These are phyloP conservation scores for Anthophora plumipes DNA, from an alignment of 2,888 invertebrate genomes.

Conservation along the genomic window DNA sequence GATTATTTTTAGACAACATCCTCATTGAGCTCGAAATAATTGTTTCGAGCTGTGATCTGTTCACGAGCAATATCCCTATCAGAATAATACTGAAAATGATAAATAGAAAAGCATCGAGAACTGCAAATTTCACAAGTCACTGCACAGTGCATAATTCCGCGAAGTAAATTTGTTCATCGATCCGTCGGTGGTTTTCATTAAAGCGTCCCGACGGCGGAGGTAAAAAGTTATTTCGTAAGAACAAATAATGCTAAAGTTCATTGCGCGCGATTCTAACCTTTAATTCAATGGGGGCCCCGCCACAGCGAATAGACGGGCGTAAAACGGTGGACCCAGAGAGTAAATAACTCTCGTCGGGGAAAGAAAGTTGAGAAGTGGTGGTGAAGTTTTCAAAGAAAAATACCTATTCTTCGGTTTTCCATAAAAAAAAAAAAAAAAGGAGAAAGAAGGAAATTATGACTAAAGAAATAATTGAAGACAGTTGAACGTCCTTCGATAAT, in stretches of 20 bases:
- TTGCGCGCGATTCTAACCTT: background rate
- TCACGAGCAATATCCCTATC: no score
- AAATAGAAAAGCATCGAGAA: background rate
- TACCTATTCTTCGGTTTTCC: background rate
- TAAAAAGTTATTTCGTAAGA: background rate
- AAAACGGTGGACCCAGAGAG: background rate
- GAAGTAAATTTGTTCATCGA: background rate
- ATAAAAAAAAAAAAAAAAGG: background rate
- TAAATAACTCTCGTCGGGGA: background rate
- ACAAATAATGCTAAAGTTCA: background rate
- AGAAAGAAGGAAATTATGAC: no score
- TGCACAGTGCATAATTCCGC: background rate
- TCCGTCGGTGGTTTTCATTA: background rate
- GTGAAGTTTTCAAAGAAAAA: background rate
- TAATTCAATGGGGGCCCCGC: background rate
- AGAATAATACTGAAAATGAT: no score
- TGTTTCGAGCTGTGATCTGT: no score
- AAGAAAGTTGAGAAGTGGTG: background rate
- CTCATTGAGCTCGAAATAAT: no score
- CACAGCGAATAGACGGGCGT: background rate
- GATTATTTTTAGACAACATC: no score
- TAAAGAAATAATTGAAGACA: background rate
- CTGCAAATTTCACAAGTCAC: background rate
- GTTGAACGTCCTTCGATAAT: conserved; percentile 5
- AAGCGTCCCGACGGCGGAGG: background rate